A percentile compares a stretch with the other conserved stretches of the same genome.
Evolutionary conservation across 2,797 vertebrate genomes (phyloP).

Genomic region (Lemur catta): DNA sequence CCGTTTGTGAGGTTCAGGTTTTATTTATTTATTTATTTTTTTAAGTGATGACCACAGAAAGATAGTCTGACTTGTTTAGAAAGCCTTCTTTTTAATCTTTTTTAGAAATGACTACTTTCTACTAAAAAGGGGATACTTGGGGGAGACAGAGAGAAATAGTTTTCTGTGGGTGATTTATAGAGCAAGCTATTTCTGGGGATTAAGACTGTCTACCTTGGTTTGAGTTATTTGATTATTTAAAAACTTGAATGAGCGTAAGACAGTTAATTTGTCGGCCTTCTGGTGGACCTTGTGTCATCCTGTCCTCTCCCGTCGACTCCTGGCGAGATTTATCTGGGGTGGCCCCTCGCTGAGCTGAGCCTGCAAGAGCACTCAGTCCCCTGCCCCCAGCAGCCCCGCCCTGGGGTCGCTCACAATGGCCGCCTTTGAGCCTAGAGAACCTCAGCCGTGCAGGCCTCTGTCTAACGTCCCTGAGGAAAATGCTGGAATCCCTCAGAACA

Average conservation of each 20-base stretch:
- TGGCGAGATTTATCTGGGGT: conserved; percentile 45
- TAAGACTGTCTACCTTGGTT: conserved; percentile 64
- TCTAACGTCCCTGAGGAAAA: conserved; percentile 62
- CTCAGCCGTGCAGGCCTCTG: conserved; percentile 25
- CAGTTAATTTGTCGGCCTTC: conserved; percentile 54
- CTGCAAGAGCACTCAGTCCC: conserved; percentile 32
- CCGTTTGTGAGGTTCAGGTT: neutral
- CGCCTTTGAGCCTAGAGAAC: conserved; percentile 44
- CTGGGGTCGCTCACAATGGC: conserved; percentile 10
- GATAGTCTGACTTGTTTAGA: conserved; percentile 65
- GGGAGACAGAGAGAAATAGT: conserved; percentile 31
- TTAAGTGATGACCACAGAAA: conserved; percentile 60
- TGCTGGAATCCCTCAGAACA: conserved; percentile 43
- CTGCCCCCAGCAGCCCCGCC: neutral
- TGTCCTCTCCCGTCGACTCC: conserved; percentile 17
- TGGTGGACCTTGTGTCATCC: conserved; percentile 20
- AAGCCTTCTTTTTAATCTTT: conserved; percentile 71
- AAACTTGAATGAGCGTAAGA: conserved; percentile 41
- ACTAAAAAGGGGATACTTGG: conserved; percentile 54
- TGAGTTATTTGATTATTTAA: conserved; percentile 65
- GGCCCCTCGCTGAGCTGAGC: conserved; percentile 3
- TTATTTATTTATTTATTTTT: conserved; percentile 32
- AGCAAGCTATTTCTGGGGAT: conserved; percentile 54
- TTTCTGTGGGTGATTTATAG: conserved; percentile 55
- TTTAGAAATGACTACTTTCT: conserved; percentile 71